These are phyloP conservation scores for Notamacropus eugenii DNA, from an alignment of 2,797 vertebrate species.

Conservation along the genomic window DNA sequence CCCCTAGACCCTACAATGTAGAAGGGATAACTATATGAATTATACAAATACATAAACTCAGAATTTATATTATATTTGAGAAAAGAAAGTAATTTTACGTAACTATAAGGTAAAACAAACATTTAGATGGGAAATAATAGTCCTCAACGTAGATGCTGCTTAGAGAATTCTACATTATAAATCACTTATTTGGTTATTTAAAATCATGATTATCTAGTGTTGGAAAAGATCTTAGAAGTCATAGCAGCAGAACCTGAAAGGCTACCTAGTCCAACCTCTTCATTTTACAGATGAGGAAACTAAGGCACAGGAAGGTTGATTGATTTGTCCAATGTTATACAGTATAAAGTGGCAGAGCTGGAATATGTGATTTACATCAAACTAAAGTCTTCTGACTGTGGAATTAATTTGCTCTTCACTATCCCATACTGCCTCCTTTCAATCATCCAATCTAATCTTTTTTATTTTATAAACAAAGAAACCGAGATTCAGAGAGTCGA, in stretches of 20 bases:
- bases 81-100: background rate
- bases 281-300: background rate
- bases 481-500: background rate
- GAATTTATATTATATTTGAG: background rate
- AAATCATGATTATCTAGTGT: background rate
- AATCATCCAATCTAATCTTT: background rate
- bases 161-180: background rate
- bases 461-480: background rate
- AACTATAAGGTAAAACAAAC: background rate
- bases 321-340: background rate
- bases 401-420: background rate
- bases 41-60: background rate
- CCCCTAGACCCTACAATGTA: background rate
- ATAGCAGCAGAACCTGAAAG: background rate
- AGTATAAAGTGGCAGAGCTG: background rate
- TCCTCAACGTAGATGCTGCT: background rate
- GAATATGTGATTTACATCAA: background rate
- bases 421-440: background rate
- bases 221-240: background rate
- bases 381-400: background rate
- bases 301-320: background rate
- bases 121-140: background rate
- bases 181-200: background rate
- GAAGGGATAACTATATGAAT: background rate
- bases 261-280: background rate